phyloP scores from a whole-genome alignment of 2,113 vertebrate genomes.

The Telmatochromis sp. region DNA sequence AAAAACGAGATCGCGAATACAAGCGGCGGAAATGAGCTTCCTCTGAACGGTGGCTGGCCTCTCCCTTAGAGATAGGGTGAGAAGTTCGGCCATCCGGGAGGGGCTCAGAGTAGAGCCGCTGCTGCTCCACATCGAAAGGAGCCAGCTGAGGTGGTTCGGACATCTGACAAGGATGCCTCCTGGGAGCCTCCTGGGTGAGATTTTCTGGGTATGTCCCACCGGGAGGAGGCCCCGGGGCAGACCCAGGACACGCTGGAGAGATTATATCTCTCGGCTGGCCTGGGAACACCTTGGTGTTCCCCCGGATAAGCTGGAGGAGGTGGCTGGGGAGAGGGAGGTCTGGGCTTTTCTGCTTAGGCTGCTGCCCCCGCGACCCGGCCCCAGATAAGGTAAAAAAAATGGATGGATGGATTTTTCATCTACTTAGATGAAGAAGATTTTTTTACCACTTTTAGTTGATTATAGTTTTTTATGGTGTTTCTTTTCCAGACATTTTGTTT shows the following conservation, averaged over 20 bases:
- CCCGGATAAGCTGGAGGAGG: rapidly evolving
- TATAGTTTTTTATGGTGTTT: background rate
- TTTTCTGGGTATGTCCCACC: too few species aligned
- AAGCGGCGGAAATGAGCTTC: rapidly evolving
- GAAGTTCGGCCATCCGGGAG: too few species aligned
- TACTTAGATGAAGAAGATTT: background rate
- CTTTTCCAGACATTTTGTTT: background rate
- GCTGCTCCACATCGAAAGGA: too few species aligned
- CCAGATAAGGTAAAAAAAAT: background rate
- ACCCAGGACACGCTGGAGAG: too few species aligned
- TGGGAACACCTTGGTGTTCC: background rate
- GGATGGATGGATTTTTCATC: too few species aligned
- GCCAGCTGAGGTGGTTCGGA: too few species aligned
- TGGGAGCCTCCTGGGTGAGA: too few species aligned
- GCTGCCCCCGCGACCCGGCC: too few species aligned
- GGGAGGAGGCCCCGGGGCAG: too few species aligned
- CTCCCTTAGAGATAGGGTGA: background rate
- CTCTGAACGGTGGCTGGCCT: rapidly evolving
- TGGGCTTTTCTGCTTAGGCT: background rate
- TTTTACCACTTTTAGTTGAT: background rate
- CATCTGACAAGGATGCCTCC: too few species aligned
- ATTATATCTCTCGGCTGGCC: background rate
- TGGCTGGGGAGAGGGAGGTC: background rate
- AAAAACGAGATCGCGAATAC: rapidly evolving
- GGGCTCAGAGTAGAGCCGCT: too few species aligned